A percentile compares a stretch with the other conserved stretches of the same genome.
These are phyloP conservation scores for Stichopus horrens DNA, from an alignment of 53 echinoderm and acorn worm genomes.

Conservation along the genomic window DNA sequence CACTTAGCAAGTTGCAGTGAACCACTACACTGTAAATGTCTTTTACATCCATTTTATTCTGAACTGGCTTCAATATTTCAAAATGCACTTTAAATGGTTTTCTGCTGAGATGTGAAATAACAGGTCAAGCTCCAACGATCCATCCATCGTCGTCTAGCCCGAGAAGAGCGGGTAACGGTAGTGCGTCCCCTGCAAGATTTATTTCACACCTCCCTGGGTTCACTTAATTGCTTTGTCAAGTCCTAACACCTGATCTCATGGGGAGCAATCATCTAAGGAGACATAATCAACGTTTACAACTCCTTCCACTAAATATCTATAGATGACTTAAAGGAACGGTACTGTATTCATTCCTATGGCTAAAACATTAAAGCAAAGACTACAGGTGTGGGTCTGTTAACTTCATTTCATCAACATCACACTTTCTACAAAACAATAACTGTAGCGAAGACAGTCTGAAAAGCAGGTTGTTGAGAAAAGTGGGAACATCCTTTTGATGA, in stretches of 20 bases:
- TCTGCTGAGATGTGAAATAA: not conserved
- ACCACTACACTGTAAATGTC: no score
- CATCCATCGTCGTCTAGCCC: not conserved
- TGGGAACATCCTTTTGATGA: no score
- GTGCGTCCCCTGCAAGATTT: not conserved
- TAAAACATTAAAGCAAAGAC: no score
- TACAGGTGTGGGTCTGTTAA: no score
- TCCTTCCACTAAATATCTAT: not conserved
- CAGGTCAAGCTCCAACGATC: not conserved
- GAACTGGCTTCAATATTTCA: not conserved
- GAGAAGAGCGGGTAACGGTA: not conserved
- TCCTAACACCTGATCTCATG: conserved; percentile 32
- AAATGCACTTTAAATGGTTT: not conserved
- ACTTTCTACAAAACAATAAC: no score
- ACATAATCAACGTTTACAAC: not conserved
- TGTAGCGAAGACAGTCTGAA: no score
- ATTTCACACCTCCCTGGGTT: conserved; percentile 21
- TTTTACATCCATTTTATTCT: no score
- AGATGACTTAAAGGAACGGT: no score
- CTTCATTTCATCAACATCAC: no score
- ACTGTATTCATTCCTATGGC: no score
- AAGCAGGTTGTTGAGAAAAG: no score
- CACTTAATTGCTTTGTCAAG: conserved; percentile 40
- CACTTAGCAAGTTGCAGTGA: no score
- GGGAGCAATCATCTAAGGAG: not conserved